These are phyloP conservation scores for Coptodon rendalli DNA, from an alignment of 2,113 vertebrate species.

Conservation along the genomic window DNA sequence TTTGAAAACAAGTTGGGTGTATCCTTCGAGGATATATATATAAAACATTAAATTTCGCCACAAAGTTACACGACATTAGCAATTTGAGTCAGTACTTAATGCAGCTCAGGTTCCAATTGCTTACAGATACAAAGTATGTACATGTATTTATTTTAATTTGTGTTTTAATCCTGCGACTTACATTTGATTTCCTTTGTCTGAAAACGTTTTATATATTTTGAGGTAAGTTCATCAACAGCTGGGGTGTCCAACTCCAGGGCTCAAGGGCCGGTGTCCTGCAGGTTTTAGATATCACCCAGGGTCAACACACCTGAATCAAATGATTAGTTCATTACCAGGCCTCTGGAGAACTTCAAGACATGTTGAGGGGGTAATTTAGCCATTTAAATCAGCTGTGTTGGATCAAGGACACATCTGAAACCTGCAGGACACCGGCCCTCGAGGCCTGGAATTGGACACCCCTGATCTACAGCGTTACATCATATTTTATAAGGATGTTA, in stretches of 20 bases:
- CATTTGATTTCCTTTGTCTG: background rate
- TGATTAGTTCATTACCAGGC: background rate
- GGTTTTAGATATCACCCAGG: background rate
- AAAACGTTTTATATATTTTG: background rate
- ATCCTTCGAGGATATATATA: no score
- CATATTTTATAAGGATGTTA: background rate
- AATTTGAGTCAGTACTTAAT: background rate
- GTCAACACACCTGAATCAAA: background rate
- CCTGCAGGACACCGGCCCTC: background rate
- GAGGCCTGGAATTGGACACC: fast-evolving
- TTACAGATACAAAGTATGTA: background rate
- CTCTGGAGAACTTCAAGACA: background rate
- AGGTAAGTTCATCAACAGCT: background rate
- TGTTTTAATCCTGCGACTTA: background rate
- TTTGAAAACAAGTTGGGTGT: background rate
- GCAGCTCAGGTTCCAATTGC: background rate
- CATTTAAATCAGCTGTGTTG: background rate
- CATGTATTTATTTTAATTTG: background rate
- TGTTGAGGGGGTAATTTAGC: fast-evolving
- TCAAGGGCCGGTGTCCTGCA: background rate
- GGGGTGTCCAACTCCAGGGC: background rate
- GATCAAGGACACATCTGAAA: background rate
- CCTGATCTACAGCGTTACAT: background rate
- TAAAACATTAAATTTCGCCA: no score
- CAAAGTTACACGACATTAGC: no score